A percentile compares a stretch with the other conserved stretches of the same genome.
phyloP scores from a whole-genome alignment of 2,888 invertebrate species.

The Phasia obesa region DNA sequence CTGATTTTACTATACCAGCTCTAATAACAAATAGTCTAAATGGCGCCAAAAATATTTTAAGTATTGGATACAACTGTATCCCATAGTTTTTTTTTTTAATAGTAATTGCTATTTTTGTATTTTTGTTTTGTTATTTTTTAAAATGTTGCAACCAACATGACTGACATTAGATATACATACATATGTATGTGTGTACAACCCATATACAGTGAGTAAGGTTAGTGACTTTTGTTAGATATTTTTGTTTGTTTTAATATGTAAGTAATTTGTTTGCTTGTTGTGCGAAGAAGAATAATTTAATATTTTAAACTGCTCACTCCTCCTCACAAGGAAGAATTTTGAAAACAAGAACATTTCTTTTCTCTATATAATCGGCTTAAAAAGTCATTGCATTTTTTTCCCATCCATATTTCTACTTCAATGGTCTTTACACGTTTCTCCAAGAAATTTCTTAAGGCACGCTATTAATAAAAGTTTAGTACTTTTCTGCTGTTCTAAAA shows the following conservation, averaged over 20 bases:
- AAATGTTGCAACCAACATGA: slow-evolving; percentile 30
- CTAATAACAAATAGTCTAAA: slow-evolving; percentile 54
- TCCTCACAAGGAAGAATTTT: slow-evolving; percentile 7
- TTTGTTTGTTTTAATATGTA: no score
- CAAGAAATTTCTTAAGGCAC: neutral
- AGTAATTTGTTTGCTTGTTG: neutral
- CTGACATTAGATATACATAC: slow-evolving; percentile 25
- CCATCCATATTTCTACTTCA: slow-evolving; percentile 44
- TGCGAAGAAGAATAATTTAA: slow-evolving; percentile 30
- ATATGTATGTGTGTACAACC: neutral
- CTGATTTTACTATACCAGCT: slow-evolving; percentile 47
- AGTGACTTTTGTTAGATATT: slow-evolving; percentile 34
- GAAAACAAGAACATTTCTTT: slow-evolving; percentile 18
- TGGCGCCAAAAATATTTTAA: slow-evolving; percentile 62
- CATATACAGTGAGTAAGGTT: slow-evolving; percentile 20
- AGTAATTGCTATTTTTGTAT: slow-evolving; percentile 1
- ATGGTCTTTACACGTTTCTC: slow-evolving; percentile 6
- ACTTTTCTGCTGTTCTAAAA: neutral
- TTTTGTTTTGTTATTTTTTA: slow-evolving; percentile 14
- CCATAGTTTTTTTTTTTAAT: neutral
- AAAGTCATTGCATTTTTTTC: slow-evolving; percentile 67
- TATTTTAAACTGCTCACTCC: slow-evolving; percentile 34
- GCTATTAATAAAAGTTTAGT: neutral
- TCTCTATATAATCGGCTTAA: slow-evolving; percentile 64
- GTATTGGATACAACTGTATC: slow-evolving; percentile 11